Evolutionary conservation across 2,797 vertebrate genomes (phyloP).

Genomic region (Selene dorsalis): DNA sequence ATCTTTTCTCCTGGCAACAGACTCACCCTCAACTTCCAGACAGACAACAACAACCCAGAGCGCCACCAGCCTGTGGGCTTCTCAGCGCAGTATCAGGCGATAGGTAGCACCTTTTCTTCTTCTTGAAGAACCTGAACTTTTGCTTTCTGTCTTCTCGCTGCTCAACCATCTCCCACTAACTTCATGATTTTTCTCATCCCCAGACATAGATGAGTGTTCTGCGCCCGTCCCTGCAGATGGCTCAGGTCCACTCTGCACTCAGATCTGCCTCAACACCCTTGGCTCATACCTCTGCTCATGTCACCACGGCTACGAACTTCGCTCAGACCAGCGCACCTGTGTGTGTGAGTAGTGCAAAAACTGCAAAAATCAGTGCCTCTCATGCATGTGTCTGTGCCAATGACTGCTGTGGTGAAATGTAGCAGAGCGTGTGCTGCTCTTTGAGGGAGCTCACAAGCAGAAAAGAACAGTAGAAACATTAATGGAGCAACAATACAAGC

Average conservation of each 20-base stretch:
- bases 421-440: too few species aligned
- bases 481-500: not conserved
- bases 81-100: constrained; percentile 80
- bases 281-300: constrained; percentile 84
- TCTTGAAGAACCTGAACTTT: too few species aligned
- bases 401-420: too few species aligned
- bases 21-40: constrained; percentile 77
- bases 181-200: constrained; percentile 14
- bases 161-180: not conserved
- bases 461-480: not conserved
- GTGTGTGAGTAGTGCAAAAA: constrained; percentile 71
- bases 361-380: constrained; percentile 15
- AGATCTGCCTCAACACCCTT: constrained; percentile 85
- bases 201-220: constrained; percentile 84
- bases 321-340: constrained; percentile 79
- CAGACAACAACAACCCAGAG: constrained; percentile 74
- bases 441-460: not conserved
- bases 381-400: not conserved
- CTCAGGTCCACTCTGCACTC: constrained; percentile 76
- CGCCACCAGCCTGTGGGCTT: constrained; percentile 76
- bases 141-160: not conserved
- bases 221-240: constrained; percentile 54
- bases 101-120: constrained; percentile 63
- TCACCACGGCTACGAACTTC: constrained; percentile 82
- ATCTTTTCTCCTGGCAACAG: constrained; percentile 81